Evolutionary conservation across 2,113 vertebrate species (phyloP).

Genomic region (Sorex fumeus): DNA sequence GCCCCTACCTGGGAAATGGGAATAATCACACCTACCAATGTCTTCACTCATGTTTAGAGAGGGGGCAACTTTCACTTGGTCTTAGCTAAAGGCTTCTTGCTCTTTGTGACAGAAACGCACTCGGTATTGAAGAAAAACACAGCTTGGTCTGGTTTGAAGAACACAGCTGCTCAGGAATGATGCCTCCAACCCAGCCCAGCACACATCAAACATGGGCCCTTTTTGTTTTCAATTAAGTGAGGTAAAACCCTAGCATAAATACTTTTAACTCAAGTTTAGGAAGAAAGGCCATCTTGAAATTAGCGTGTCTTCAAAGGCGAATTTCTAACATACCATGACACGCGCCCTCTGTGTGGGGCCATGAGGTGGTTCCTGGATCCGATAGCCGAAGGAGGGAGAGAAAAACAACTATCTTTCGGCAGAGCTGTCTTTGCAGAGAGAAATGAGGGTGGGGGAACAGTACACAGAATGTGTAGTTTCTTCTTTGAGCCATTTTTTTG

Average conservation of each 20-base stretch:
- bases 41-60: neutral
- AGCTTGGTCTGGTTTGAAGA: constrained; percentile 17
- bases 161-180: constrained; percentile 37
- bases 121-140: neutral
- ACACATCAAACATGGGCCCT: constrained; percentile 6
- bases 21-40: neutral
- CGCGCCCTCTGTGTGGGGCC: neutral
- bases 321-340: constrained; percentile 52
- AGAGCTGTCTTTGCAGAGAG: neutral
- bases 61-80: neutral
- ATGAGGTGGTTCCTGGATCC: neutral
- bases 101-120: neutral
- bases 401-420: neutral
- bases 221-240: constrained; percentile 69
- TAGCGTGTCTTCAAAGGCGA: constrained; percentile 59
- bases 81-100: neutral
- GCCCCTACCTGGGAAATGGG: neutral
- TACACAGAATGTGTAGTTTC: no score
- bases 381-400: neutral
- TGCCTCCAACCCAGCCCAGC: neutral
- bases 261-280: constrained; percentile 51
- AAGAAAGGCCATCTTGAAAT: constrained; percentile 65
- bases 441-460: no score
- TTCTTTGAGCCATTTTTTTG: neutral
- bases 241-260: constrained; percentile 57